Conservation (phyloP, 2,797 vertebrate genomes). For the Acanthurus leucopareius region DNA sequence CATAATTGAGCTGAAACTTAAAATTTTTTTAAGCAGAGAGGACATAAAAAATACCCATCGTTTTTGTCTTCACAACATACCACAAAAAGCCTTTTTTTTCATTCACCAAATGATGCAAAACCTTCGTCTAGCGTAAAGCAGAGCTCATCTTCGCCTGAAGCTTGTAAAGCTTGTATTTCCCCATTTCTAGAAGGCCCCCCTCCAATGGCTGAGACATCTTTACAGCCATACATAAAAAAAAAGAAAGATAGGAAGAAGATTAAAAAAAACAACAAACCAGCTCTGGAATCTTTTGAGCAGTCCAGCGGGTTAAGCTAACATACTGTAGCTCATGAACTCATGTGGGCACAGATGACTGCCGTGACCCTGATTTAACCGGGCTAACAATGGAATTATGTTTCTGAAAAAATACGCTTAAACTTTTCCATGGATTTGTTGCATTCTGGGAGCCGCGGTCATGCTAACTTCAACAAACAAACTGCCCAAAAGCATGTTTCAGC, state of each 20-base stretch:
- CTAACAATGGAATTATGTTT: not conserved
- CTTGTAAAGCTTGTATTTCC: not conserved
- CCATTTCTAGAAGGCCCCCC: not conserved
- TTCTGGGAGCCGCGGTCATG: not conserved
- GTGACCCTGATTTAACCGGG: not conserved
- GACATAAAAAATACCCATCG: not conserved
- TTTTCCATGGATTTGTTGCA: not conserved
- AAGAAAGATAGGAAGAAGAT: too few relatives aligned
- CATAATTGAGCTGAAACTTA: too few relatives aligned
- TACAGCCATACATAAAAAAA: not conserved
- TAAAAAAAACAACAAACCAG: too few relatives aligned
- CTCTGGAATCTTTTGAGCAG: not conserved
- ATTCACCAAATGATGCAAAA: not conserved
- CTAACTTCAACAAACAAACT: not conserved
- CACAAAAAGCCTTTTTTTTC: too few relatives aligned
- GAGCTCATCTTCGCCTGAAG: not conserved
- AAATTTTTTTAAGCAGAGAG: not conserved
- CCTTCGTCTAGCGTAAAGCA: not conserved
- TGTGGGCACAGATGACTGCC: not conserved
- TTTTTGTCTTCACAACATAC: too few relatives aligned
- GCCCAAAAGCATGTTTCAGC: not conserved
- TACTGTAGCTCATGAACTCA: not conserved
- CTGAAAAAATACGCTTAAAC: not conserved
- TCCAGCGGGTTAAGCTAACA: not conserved
- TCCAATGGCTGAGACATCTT: not conserved